Percentiles rank a stretch among this genome's conserved stretches.
These are phyloP conservation scores for Paedocypris sp. DNA, from an alignment of 2,113 vertebrate genomes.

Conservation along the genomic window DNA sequence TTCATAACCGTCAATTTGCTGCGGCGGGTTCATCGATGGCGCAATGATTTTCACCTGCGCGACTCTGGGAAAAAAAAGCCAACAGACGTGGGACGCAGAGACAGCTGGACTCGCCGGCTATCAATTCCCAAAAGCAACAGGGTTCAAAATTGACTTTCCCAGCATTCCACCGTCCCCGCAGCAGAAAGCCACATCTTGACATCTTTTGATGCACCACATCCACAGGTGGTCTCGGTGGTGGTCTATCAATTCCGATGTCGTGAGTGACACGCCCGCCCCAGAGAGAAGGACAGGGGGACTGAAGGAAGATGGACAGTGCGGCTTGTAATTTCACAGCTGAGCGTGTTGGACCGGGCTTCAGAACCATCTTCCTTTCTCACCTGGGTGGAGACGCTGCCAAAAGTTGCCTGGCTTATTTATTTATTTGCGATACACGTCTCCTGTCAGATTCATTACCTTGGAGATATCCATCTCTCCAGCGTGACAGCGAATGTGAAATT, in stretches of 20 bases:
- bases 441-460: slow-evolving; percentile 22
- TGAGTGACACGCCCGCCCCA: slow-evolving; percentile 49
- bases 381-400: slow-evolving; percentile 6
- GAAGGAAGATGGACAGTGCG: slow-evolving; percentile 48
- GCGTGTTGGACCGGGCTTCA: slow-evolving; percentile 38
- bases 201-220: slow-evolving; percentile 46
- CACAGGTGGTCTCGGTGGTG: slow-evolving; percentile 53
- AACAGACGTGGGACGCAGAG: too few relatives aligned
- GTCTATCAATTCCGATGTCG: slow-evolving; percentile 41
- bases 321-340: slow-evolving; percentile 60
- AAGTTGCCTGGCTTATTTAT: slow-evolving; percentile 15
- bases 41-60: too few relatives aligned
- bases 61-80: too few relatives aligned
- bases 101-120: not conserved
- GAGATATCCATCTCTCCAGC: slow-evolving; percentile 30
- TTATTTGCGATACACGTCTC: not conserved
- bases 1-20: too few relatives aligned
- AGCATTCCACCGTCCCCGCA: not conserved
- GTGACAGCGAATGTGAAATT: slow-evolving; percentile 17
- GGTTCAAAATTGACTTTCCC: slow-evolving; percentile 4
- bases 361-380: slow-evolving; percentile 31
- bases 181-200: slow-evolving; percentile 40
- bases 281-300: slow-evolving; percentile 35
- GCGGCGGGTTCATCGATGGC: too few relatives aligned
- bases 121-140: slow-evolving; percentile 4